Evolutionary conservation across 1,140 invertebrate genomes (phyloP).

Genomic region (Amyelois transitella): DNA sequence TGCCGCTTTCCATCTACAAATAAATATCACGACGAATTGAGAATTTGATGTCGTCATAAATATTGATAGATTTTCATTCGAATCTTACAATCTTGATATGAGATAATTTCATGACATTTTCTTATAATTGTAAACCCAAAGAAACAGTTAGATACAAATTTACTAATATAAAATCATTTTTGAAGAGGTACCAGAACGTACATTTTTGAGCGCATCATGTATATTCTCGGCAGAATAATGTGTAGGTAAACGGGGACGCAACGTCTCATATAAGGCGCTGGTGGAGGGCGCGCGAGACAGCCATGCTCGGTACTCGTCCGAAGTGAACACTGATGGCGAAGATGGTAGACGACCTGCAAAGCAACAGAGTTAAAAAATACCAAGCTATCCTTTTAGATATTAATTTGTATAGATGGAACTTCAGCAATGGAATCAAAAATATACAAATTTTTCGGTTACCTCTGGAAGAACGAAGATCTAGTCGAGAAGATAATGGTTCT

Average conservation of each 20-base stretch:
- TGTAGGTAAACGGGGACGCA: slow-evolving; percentile 75
- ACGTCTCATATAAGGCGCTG: slow-evolving; percentile 92
- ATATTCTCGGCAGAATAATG: slow-evolving; percentile 93
- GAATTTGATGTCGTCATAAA: not conserved
- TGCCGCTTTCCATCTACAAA: slow-evolving; percentile 76
- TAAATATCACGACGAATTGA: not conserved
- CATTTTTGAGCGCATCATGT: slow-evolving; percentile 85
- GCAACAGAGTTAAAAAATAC: not conserved
- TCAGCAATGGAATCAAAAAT: too few relatives aligned
- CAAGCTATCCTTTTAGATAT: not conserved
- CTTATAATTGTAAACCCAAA: too few relatives aligned
- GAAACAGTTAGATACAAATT: too few relatives aligned
- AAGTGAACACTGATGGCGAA: slow-evolving; percentile 84
- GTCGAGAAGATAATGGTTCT: slow-evolving; percentile 59
- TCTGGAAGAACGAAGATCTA: slow-evolving; percentile 69
- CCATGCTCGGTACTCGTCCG: slow-evolving; percentile 93
- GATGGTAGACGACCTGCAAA: slow-evolving; percentile 54
- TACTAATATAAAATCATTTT: too few relatives aligned
- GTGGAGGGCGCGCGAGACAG: slow-evolving; percentile 91
- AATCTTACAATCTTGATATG: too few relatives aligned
- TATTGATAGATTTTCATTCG: not conserved
- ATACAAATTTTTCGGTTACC: slow-evolving; percentile 23
- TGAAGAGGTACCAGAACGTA: too few relatives aligned
- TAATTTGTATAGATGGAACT: not conserved
- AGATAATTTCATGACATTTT: too few relatives aligned